phyloP scores from a whole-genome alignment of 2,797 vertebrate species.

The Siniperca scherzeri region DNA sequence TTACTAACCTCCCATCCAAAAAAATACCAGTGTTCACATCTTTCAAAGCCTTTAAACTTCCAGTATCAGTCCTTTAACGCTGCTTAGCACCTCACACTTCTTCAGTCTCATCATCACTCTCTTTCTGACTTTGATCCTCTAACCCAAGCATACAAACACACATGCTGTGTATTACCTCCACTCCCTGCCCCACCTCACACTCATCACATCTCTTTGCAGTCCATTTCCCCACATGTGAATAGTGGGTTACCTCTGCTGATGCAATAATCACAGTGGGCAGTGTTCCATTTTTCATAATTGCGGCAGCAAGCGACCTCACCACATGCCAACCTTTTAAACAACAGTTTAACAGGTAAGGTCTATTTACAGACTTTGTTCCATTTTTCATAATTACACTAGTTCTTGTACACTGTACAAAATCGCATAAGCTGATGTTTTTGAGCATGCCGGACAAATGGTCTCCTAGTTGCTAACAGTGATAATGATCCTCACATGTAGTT shows the following conservation, averaged over 20 bases:
- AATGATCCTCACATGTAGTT: background rate
- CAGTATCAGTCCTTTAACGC: background rate
- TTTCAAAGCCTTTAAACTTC: conserved; percentile 11
- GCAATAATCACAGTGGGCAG: conserved; percentile 15
- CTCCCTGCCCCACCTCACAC: background rate
- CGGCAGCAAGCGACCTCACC: background rate
- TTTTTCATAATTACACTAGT: conserved; percentile 32
- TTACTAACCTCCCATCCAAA: background rate
- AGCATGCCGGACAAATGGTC: background rate
- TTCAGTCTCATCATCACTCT: background rate
- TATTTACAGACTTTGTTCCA: conserved; percentile 16
- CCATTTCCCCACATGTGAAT: background rate
- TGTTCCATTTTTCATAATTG: conserved; percentile 43
- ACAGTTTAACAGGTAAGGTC: conserved; percentile 18
- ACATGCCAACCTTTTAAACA: conserved; percentile 24
- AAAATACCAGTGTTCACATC: background rate
- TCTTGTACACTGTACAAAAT: background rate
- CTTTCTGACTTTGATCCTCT: background rate
- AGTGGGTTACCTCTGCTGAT: conserved; percentile 7
- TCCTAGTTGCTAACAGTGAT: background rate
- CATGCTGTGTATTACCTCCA: background rate
- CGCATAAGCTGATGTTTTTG: background rate
- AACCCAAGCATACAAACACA: background rate
- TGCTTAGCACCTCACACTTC: conserved; percentile 5
- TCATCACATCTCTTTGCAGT: conserved; percentile 2